Conservation (phyloP, 2,113 vertebrate species). For the Cromileptes altivelis region DNA sequence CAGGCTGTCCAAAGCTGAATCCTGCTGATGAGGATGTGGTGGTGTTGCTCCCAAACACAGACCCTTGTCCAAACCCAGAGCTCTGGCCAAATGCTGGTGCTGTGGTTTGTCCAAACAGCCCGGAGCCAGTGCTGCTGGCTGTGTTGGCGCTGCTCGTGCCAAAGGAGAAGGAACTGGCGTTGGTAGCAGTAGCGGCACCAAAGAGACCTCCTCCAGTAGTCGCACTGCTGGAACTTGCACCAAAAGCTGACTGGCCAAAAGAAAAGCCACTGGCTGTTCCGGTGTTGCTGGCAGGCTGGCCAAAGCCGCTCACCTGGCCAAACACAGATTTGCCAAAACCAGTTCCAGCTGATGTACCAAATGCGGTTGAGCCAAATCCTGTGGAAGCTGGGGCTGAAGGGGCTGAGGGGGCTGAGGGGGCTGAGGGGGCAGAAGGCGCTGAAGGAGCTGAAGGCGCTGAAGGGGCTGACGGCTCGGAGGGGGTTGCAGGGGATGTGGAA, state of each 20-base stretch:
- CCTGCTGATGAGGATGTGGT: slow-evolving; percentile 88
- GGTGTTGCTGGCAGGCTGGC: slow-evolving; percentile 83
- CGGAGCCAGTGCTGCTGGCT: slow-evolving; percentile 75
- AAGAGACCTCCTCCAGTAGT: slow-evolving; percentile 85
- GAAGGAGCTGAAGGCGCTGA: slow-evolving; percentile 54
- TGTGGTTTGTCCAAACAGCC: slow-evolving; percentile 88
- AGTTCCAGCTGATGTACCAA: slow-evolving; percentile 57
- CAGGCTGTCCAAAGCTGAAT: slow-evolving; percentile 93
- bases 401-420: slow-evolving; percentile 46
- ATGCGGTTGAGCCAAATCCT: slow-evolving; percentile 80
- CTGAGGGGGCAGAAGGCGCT: slow-evolving; percentile 31
- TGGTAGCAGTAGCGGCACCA: slow-evolving; percentile 81
- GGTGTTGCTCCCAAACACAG: slow-evolving; percentile 89
- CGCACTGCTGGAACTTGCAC: slow-evolving; percentile 57
- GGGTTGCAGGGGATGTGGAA: slow-evolving; percentile 56
- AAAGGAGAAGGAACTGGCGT: slow-evolving; percentile 90
- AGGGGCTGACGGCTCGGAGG: slow-evolving; percentile 54
- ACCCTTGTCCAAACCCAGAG: slow-evolving; percentile 88
- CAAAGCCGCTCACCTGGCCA: slow-evolving; percentile 88
- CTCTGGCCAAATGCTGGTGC: slow-evolving; percentile 89
- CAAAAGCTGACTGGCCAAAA: slow-evolving; percentile 88
- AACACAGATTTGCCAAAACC: slow-evolving; percentile 89
- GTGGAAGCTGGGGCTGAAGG: slow-evolving; percentile 67
- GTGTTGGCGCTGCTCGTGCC: slow-evolving; percentile 82
- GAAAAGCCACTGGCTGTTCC: slow-evolving; percentile 83